Evolutionary conservation across 1,140 invertebrate species (phyloP), one percentile per base, ranked within the genome.

Genomic region (Alviniconcha marisindica): DNA sequence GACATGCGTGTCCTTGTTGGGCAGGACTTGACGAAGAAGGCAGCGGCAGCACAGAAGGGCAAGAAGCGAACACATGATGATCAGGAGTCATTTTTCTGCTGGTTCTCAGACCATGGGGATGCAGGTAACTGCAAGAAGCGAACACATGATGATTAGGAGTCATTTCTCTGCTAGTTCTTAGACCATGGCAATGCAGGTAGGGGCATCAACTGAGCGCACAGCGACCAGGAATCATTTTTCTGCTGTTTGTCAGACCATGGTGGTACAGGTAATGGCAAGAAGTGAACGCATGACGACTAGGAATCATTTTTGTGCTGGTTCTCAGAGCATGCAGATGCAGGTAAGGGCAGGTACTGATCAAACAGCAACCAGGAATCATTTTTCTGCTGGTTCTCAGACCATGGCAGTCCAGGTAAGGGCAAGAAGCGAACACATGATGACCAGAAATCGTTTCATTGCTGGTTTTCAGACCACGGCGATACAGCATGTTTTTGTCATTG

Each of bases 241-340:
- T 89, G 91, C 63, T 94, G 93, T 93, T 93, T 94, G 83, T 88
- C 89, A 60, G 93, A 93, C 79, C 91, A 93, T 71, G 88, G 85
- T n/a, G 93, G 93, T 85, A 91, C 91, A 44, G 91, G 69, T 71
- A 71, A 48, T 5, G 18, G 44, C 44, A 84, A 88, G 78, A 92
- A 92, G 80, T 83, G 92, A 36, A 87, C 85, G 73, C 88, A 89
- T 40, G 91, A 91, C 51, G 90, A 92, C 63, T 91, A 92, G 83
- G 92, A 92, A 80, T 90, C 91, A 51, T 93, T 93, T 84, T 93
- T 93, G 87, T 89, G 91, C 63, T 94, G 93, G 93, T 93, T 94
- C 83, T 88, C 89, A 60, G 93, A 93, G 77, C 91, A 93, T 71
- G 88, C 84, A 21, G 93, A 93, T 85, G 92, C 91, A 44, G 91